phyloP scores from a whole-genome alignment of 2,888 invertebrate species.

The Pasiphila rectangulata region DNA sequence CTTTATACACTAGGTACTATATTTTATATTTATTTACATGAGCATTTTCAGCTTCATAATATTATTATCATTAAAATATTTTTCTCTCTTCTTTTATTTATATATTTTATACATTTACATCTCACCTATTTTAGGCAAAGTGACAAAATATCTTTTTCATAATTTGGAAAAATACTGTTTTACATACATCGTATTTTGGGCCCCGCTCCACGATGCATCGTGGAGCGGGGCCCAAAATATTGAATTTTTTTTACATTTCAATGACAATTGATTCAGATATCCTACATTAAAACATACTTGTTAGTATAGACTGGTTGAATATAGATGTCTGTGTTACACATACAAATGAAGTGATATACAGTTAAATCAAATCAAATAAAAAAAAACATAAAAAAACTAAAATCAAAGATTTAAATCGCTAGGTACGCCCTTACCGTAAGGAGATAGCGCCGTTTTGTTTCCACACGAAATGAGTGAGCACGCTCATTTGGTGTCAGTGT shows the following conservation, averaged over 20 bases:
- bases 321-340: no score
- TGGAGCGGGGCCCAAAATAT: constrained; percentile 43
- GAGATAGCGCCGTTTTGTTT: no score
- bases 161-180: constrained; percentile 44
- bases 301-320: constrained; percentile 12
- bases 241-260: background rate
- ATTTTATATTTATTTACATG: constrained; percentile 73
- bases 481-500: no score
- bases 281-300: constrained; percentile 15
- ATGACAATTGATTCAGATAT: constrained; percentile 1
- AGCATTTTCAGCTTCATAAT: constrained; percentile 77
- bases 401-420: no score
- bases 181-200: constrained; percentile 29
- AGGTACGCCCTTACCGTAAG: no score
- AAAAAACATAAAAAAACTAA: no score
- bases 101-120: constrained; percentile 71
- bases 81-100: constrained; percentile 74
- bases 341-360: no score
- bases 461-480: no score
- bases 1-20: constrained; percentile 71
- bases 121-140: constrained; percentile 69
- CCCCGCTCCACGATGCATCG: no score
- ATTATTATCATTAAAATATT: constrained; percentile 76
- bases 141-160: constrained; percentile 57
- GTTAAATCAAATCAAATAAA: no score